Percentiles rank a stretch among this genome's conserved stretches.
Conservation (phyloP, 2,797 vertebrate species). For the Gymnopithys bicolor region DNA sequence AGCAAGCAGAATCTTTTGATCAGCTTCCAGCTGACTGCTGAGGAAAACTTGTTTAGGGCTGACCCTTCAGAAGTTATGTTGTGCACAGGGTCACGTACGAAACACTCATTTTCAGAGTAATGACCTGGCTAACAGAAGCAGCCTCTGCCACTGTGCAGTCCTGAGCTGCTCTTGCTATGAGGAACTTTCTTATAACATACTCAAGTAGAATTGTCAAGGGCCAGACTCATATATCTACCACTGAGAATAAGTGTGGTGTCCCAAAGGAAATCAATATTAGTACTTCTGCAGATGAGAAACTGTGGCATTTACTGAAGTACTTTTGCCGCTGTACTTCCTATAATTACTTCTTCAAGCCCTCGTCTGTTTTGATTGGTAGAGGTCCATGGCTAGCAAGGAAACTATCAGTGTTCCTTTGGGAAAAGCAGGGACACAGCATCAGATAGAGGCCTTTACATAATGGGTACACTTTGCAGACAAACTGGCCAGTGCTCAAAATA, state of each 20-base stretch:
- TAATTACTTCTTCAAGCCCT: constrained; percentile 9
- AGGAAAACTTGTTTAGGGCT: neutral
- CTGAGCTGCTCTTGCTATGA: neutral
- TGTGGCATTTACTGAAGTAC: neutral
- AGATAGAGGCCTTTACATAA: neutral
- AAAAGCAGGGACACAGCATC: neutral
- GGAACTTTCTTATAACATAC: neutral
- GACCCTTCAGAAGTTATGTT: neutral
- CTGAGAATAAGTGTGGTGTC: neutral
- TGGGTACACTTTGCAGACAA: neutral
- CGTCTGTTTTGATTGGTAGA: constrained; percentile 35
- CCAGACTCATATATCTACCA: neutral
- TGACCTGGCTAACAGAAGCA: neutral
- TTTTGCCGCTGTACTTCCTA: constrained; percentile 11
- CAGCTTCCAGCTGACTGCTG: neutral
- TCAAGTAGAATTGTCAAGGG: neutral
- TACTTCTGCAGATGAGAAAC: constrained; percentile 4
- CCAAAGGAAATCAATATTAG: neutral
- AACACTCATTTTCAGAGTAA: neutral
- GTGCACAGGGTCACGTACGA: neutral
- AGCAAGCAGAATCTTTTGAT: neutral
- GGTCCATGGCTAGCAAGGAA: constrained; percentile 31
- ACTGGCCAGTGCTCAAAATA: neutral
- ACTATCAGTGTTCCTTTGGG: constrained; percentile 4
- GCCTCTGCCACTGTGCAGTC: neutral